Evolutionary conservation across 2,797 vertebrate genomes (phyloP).

Genomic region (Calcarius lapponicus): DNA sequence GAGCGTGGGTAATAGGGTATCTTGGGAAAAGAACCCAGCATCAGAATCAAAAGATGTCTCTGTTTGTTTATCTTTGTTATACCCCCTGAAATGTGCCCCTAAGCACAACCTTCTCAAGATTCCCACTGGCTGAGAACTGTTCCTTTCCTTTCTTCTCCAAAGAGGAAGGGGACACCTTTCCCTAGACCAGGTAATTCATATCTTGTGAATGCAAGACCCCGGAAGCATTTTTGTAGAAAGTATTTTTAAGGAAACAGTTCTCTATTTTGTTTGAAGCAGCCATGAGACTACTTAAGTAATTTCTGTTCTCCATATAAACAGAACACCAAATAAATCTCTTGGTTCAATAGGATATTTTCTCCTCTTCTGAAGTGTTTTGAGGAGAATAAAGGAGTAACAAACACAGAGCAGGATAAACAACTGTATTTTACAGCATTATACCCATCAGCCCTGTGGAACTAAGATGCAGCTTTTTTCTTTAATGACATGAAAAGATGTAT

Average conservation of each 20-base stretch:
- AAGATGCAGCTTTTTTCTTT: neutral
- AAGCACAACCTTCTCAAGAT: neutral
- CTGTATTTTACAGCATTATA: neutral
- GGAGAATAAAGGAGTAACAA: neutral
- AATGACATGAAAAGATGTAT: neutral
- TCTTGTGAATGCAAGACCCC: neutral
- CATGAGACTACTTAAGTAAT: neutral
- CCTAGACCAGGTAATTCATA: too few relatives aligned
- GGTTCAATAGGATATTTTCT: neutral
- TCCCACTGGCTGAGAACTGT: slow-evolving; percentile 63
- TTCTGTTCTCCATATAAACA: neutral
- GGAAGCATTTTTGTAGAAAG: neutral
- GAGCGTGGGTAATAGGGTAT: neutral
- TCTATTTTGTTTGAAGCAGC: neutral
- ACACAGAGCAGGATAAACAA: neutral
- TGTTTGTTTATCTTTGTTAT: neutral
- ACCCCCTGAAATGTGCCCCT: neutral
- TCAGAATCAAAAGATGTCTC: neutral
- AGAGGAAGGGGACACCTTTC: neutral
- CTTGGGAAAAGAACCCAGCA: neutral
- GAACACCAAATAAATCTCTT: neutral
- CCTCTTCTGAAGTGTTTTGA: neutral
- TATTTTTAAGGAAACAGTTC: neutral
- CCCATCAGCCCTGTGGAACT: neutral
- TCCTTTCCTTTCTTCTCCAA: slow-evolving; percentile 71